phyloP scores from a whole-genome alignment of 2,888 invertebrate genomes.

The Pediacus dermestoides region DNA sequence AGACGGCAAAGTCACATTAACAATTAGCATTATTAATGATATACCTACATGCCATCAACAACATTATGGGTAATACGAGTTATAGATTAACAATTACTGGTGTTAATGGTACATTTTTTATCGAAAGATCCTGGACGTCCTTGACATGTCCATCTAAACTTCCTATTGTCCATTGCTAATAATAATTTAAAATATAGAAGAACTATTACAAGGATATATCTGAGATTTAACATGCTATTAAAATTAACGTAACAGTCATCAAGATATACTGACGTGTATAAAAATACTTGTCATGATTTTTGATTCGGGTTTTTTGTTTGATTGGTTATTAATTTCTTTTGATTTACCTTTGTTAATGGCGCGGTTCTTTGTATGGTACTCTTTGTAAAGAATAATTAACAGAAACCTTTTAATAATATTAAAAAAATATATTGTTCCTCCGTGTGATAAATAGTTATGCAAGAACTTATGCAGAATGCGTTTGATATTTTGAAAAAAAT shows the following conservation, averaged over 20 bases:
- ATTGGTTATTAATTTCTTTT: slow-evolving; percentile 20
- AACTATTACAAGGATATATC: slow-evolving; percentile 16
- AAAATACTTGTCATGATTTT: slow-evolving; percentile 32
- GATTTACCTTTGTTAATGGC: no score
- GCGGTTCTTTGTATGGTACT: slow-evolving; percentile 19
- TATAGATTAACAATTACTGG: no score
- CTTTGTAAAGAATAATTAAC: slow-evolving; percentile 16
- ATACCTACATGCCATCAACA: no score
- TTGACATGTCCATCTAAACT: slow-evolving; percentile 19
- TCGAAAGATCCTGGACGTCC: slow-evolving; percentile 20
- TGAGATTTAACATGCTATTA: slow-evolving; percentile 33
- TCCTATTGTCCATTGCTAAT: slow-evolving; percentile 10
- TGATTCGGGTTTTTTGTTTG: slow-evolving; percentile 26
- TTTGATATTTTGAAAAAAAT: no score
- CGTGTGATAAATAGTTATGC: no score
- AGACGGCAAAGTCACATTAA: no score
- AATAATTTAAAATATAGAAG: slow-evolving; percentile 27
- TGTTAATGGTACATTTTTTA: no score
- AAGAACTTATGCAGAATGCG: no score
- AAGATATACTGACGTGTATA: slow-evolving; percentile 26
- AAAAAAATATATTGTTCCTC: no score
- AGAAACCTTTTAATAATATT: neutral
- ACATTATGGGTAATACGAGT: no score
- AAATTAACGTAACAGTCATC: slow-evolving; percentile 29
- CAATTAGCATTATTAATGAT: no score